A percentile compares a stretch with the other conserved stretches of the same genome.
Evolutionary conservation across 2,888 invertebrate genomes (phyloP).

Genomic region (Melieria picta): DNA sequence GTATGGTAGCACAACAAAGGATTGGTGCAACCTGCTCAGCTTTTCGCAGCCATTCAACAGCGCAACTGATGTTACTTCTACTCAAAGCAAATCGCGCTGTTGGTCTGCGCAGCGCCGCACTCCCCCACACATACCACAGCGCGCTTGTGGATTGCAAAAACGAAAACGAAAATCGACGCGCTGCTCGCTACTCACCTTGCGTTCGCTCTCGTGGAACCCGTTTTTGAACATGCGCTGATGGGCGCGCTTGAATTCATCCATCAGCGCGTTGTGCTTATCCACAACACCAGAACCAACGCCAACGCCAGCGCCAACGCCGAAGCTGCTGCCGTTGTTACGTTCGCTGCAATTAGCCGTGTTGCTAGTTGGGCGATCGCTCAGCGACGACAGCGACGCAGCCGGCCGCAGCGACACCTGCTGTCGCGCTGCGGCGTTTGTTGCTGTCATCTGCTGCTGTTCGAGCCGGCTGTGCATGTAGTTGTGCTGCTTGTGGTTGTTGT

Average conservation of each 20-base stretch:
- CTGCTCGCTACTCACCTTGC: conserved; percentile 52
- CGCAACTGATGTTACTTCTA: too few species aligned
- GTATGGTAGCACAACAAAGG: too few species aligned
- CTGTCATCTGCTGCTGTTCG: conserved; percentile 32
- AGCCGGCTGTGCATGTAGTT: conserved; percentile 16
- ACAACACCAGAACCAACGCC: conserved; percentile 66
- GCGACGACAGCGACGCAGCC: conserved; percentile 18
- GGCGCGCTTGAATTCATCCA: conserved; percentile 90
- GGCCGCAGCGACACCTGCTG: conserved; percentile 16
- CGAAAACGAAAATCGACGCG: conserved; percentile 8
- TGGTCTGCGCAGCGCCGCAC: too few species aligned
- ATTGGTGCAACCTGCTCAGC: too few species aligned
- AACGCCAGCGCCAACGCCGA: conserved; percentile 49
- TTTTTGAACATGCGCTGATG: conserved; percentile 86
- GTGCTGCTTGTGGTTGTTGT: conserved; percentile 21
- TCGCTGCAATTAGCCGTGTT: conserved; percentile 43
- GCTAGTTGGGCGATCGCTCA: conserved; percentile 25
- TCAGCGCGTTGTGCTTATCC: conserved; percentile 77
- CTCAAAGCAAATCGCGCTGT: too few species aligned
- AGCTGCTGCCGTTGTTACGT: conserved; percentile 32
- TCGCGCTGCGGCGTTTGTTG: conserved; percentile 23
- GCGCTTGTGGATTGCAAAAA: not conserved
- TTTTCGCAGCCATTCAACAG: too few species aligned
- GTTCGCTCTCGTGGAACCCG: conserved; percentile 64
- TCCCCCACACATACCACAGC: too few species aligned